A percentile compares a stretch with the other conserved stretches of the same genome.
phyloP scores from a whole-genome alignment of 1,140 invertebrate genomes.

The Drosophila baimaii region DNA sequence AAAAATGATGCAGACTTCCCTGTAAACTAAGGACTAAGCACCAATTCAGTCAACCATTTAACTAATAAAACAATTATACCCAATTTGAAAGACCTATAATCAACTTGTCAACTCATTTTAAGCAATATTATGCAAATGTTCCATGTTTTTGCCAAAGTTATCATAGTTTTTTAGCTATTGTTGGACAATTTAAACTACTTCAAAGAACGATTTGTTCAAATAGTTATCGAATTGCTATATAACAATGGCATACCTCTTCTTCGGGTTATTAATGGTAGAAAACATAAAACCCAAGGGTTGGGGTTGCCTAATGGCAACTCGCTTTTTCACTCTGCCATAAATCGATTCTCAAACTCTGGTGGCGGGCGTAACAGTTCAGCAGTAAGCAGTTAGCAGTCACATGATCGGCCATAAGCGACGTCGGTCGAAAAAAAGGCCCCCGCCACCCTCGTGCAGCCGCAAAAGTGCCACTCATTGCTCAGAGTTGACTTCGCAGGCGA shows the following conservation, averaged over 20 bases:
- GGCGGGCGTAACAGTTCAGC: conserved; percentile 52
- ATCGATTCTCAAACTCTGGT: conserved; percentile 4
- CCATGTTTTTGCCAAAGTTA: too few relatives aligned
- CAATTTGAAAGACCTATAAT: too few relatives aligned
- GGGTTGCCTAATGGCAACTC: neutral
- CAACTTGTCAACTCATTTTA: too few relatives aligned
- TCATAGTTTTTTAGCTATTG: too few relatives aligned
- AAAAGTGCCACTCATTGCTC: conserved; percentile 29
- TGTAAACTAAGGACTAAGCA: too few relatives aligned
- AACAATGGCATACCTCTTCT: neutral
- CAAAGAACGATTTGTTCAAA: neutral
- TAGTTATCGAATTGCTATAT: neutral
- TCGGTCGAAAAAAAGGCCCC: conserved; percentile 21
- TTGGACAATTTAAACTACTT: too few relatives aligned
- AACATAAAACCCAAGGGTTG: neutral
- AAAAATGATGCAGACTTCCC: neutral
- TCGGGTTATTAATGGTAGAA: neutral
- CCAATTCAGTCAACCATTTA: neutral
- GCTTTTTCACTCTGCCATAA: neutral
- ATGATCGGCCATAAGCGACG: conserved; percentile 57
- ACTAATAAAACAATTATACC: neutral
- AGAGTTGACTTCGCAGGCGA: conserved; percentile 10
- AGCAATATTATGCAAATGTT: too few relatives aligned
- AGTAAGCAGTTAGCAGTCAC: conserved; percentile 69
- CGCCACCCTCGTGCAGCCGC: conserved; percentile 5